Evolutionary conservation across 2,113 vertebrate species (phyloP).

Genomic region (Lepus europaeus): DNA sequence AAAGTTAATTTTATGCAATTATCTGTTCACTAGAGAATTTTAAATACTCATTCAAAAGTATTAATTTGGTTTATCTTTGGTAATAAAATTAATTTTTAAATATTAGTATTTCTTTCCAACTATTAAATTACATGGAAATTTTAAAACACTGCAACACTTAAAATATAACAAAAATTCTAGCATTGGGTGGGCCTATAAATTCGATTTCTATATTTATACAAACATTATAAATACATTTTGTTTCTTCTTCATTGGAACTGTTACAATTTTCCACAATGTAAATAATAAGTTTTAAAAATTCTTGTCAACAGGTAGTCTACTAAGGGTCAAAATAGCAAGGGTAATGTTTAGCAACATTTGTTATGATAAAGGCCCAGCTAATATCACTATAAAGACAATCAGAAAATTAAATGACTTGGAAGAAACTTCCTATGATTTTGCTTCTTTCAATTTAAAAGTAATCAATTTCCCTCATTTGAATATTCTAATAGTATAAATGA

Average conservation of each 20-base stretch:
- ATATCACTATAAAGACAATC: background rate
- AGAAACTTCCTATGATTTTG: background rate
- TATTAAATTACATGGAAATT: slow-evolving; percentile 45
- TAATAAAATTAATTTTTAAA: slow-evolving; percentile 72
- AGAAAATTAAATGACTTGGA: slow-evolving; percentile 17
- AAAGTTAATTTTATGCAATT: slow-evolving; percentile 47
- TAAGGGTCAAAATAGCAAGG: background rate
- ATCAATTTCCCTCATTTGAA: background rate
- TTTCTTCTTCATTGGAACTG: background rate
- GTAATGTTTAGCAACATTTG: background rate
- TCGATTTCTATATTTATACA: background rate
- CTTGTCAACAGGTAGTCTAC: background rate
- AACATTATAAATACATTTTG: background rate
- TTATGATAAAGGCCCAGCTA: slow-evolving; percentile 3
- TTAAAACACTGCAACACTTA: background rate
- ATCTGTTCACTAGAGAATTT: slow-evolving; percentile 40
- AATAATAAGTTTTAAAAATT: background rate
- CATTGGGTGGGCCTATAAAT: background rate
- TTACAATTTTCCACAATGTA: background rate
- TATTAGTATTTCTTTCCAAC: slow-evolving; percentile 47
- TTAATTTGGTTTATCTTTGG: slow-evolving; percentile 57
- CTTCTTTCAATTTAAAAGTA: background rate
- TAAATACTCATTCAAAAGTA: slow-evolving; percentile 64
- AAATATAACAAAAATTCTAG: slow-evolving; percentile 4
- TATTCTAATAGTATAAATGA: background rate